phyloP scores from a whole-genome alignment of 35 echinoderm and acorn worm genomes.

The Ptychodera flava region DNA sequence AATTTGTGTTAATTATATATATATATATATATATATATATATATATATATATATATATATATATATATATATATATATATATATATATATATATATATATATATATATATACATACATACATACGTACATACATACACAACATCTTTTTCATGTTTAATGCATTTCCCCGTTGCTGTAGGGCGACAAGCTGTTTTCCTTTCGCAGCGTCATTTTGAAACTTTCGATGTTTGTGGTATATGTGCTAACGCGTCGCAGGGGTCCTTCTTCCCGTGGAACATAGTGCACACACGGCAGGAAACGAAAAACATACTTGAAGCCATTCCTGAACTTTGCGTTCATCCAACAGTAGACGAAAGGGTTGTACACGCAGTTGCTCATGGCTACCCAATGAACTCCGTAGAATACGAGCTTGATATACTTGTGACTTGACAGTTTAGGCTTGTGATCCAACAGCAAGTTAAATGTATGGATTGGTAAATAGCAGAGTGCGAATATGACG shows the following conservation, averaged over 20 bases:
- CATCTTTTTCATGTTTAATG: background rate
- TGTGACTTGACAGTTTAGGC: constrained; percentile 27
- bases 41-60: no score
- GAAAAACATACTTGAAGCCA: constrained; percentile 85
- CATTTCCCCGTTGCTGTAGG: background rate
- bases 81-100: no score
- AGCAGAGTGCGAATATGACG: constrained; percentile 86
- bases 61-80: no score
- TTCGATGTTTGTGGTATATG: background rate
- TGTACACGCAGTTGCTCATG: constrained; percentile 96
- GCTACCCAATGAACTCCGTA: constrained; percentile 47
- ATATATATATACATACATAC: no score
- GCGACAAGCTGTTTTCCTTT: background rate
- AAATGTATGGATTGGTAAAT: constrained; percentile 85
- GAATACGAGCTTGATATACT: constrained; percentile 68
- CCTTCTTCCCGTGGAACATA: constrained; percentile 8
- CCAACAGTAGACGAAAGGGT: constrained; percentile 95
- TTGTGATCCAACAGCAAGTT: constrained; percentile 49
- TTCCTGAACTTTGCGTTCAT: constrained; percentile 99
- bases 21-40: no score
- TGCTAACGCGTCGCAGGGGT: background rate
- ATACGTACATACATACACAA: no score
- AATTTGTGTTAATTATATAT: no score
- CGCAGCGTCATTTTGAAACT: background rate
- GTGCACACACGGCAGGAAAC: constrained; percentile 54